These are phyloP conservation scores for crab-eating macaque (Macaca fascicularis) DNA, from an alignment of 2,113 vertebrate species.

Conservation along the genomic window T2T-MFA8v1.1 NC_088395.1:20920001-20920500, in stretches of 20 bases:
- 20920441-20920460: neutral
- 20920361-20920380: neutral
- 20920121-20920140: neutral
- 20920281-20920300: neutral
- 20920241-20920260: neutral
- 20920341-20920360: neutral
- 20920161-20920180: neutral
- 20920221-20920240: neutral
- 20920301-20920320: neutral
- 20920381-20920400: neutral
- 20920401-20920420: neutral
- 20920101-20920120: neutral
- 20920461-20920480: neutral
- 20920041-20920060: neutral
- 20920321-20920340: neutral
- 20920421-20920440: neutral
- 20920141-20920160: neutral
- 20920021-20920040: neutral
- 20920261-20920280: neutral
- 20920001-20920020: neutral
- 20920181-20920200: neutral
- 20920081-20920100: neutral
- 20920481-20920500: neutral
- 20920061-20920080: neutral
- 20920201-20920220: neutral